These are phyloP conservation scores for Hermaeophaga mercurialis DNA, from an alignment of 2,888 invertebrate species.

Conservation along the genomic window DNA sequence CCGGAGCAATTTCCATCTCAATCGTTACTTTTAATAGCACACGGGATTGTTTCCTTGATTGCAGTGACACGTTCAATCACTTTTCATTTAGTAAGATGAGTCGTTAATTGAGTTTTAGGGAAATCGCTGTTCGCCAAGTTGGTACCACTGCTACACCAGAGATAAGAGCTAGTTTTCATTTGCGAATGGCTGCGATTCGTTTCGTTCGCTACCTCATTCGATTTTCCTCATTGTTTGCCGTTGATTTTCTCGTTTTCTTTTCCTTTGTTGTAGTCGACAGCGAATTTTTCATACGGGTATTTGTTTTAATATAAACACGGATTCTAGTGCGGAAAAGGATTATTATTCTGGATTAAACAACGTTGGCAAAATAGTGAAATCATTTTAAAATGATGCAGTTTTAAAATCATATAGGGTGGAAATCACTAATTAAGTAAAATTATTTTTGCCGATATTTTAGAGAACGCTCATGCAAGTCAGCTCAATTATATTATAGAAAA, in stretches of 20 bases:
- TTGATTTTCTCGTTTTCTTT: constrained; percentile 23
- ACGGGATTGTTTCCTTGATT: constrained; percentile 59
- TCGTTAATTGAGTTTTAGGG: constrained; percentile 59
- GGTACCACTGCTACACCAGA: constrained; percentile 48
- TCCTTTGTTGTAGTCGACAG: background rate
- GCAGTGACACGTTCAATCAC: constrained; percentile 59
- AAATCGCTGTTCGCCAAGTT: constrained; percentile 48
- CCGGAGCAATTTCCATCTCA: constrained; percentile 59
- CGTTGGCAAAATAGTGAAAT: too few relatives aligned
- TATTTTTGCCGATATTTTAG: too few relatives aligned
- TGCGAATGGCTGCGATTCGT: constrained; percentile 7
- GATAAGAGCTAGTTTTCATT: constrained; percentile 45
- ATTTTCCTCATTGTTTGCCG: constrained; percentile 25
- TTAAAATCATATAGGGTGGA: too few relatives aligned
- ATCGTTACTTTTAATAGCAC: constrained; percentile 60
- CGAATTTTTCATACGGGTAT: constrained; percentile 8
- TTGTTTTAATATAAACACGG: constrained; percentile 1
- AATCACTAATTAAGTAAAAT: too few relatives aligned
- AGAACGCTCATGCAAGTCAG: too few relatives aligned
- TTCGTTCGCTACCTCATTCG: constrained; percentile 25
- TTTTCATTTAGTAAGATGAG: constrained; percentile 59
- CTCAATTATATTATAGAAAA: too few relatives aligned
- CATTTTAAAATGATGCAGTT: too few relatives aligned
- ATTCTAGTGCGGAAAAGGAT: background rate
- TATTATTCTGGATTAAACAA: background rate